Conservation (phyloP, 2,113 vertebrate genomes). For the Perca flavescens region DNA sequence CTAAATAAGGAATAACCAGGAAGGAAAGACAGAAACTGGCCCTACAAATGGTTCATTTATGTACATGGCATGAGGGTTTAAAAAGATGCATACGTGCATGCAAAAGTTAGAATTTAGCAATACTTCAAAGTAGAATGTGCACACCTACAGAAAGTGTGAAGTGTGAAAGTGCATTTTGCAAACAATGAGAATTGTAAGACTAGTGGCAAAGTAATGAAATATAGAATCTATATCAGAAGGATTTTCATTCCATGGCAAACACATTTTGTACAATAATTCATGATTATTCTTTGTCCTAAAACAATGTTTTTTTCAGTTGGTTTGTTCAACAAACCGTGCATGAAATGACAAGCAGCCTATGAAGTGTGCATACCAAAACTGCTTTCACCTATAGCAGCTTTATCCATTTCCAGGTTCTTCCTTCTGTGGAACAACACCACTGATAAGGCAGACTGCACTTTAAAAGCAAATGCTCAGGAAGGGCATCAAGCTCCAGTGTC, state of each 20-base stretch:
- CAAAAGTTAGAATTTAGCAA: not conserved
- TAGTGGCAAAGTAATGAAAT: not conserved
- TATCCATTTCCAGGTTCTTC: not conserved
- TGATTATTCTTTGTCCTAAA: not conserved
- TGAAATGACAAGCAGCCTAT: slow-evolving; percentile 1
- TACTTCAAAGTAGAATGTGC: not conserved
- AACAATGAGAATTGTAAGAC: not conserved
- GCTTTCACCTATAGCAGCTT: not conserved
- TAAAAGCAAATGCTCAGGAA: not conserved
- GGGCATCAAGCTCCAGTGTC: not conserved
- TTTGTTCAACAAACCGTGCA: not conserved
- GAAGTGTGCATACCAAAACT: not conserved
- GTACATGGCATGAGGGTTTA: not conserved
- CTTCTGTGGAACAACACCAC: slow-evolving; percentile 1
- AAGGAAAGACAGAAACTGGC: not conserved
- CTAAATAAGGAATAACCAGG: not conserved
- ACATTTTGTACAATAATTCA: not conserved
- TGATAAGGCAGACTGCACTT: not conserved
- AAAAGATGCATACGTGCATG: slow-evolving; percentile 8
- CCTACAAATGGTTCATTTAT: slow-evolving; percentile 1
- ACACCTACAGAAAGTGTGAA: not conserved
- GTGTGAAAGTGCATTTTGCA: not conserved
- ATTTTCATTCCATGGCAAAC: not conserved
- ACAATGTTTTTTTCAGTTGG: not conserved
- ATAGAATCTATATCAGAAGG: not conserved